Evolutionary conservation across 2,113 vertebrate species (phyloP), one percentile per base, ranked within the genome.

Genomic region (Scytalopus superciliaris): DNA sequence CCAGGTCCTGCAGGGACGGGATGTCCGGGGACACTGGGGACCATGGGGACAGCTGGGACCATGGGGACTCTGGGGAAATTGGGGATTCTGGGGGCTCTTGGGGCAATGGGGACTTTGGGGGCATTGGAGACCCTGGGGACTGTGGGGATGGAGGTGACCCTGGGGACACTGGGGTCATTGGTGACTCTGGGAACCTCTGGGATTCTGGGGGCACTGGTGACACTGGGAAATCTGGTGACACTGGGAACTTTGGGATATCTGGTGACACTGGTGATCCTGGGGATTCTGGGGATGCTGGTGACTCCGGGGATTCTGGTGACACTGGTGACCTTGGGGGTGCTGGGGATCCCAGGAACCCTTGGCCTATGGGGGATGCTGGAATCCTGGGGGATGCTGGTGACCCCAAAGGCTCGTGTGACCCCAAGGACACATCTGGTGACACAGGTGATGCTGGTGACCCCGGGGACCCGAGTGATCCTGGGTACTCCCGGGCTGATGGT

Each of bases 1-100:
- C 63, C 24, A 96, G 76, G 25, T 96, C 96, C 18, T 95, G 93
- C 22, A 95, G 83, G n/a, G 96, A 92, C 8, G 91, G 95, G 62
- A 33, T 66, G 30, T 30, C 79, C 0, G 24, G 92, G 90, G 78
- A 39, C 73, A 64, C 30, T 21, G 0, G 70, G 62, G 50, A 64
- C 69, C 52, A 23, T 4, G 89, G 64, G 68, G 92, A 60, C 52
- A 49, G 33, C 19, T 59, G 59, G 17, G 63, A 55, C 40, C 6
- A 5, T 5, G 78, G 92, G 3, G 27, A 70, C 9, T 8, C 39
- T 25, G 84, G 74, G 37, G 37, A 52, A 25, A 10, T 3, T 31
- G 53, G 30, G 31, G 31, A 50, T 8, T 1, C 8, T 37, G 73
- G 64, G 57, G 35, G n/a, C n/a, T 59, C 56, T 35, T 14, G n/a